phyloP scores from a whole-genome alignment of 2,888 invertebrate species.

The Hypolimnas misippus region DNA sequence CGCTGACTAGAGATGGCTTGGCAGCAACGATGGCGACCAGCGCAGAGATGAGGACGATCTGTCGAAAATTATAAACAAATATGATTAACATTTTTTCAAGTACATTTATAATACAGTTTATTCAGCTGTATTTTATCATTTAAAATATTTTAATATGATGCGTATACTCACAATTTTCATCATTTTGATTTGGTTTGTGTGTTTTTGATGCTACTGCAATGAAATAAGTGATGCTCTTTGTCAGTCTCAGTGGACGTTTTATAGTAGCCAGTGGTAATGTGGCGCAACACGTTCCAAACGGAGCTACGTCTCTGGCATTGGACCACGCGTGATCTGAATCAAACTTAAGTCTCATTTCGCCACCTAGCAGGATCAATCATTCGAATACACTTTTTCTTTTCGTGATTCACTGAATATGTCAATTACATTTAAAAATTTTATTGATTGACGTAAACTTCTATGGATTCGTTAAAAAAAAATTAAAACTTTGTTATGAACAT shows the following conservation, averaged over 20 bases:
- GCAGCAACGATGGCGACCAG: conserved; percentile 67
- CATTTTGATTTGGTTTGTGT: conserved; percentile 63
- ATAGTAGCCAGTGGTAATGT: conserved; percentile 56
- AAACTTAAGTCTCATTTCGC: conserved; percentile 44
- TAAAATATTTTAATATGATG: background rate
- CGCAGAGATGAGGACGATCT: conserved; percentile 68
- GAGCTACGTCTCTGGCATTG: conserved; percentile 73
- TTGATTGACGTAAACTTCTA: too few species aligned
- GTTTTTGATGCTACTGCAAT: conserved; percentile 55
- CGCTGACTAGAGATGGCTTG: conserved; percentile 63
- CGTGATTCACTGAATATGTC: background rate
- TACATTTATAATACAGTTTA: too few species aligned
- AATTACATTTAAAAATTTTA: too few species aligned
- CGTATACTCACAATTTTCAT: conserved; percentile 72
- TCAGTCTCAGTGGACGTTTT: conserved; percentile 56
- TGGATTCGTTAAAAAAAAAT: too few species aligned
- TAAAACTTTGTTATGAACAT: too few species aligned
- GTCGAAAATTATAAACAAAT: conserved; percentile 42
- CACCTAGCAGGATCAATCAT: conserved; percentile 54
- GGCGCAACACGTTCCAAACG: conserved; percentile 59
- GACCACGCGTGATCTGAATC: conserved; percentile 69
- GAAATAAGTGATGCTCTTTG: conserved; percentile 60
- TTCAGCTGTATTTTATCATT: too few species aligned
- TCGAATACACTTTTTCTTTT: conserved; percentile 14
- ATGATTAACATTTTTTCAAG: too few species aligned